Evolutionary conservation across 2,797 vertebrate species (phyloP).

Genomic region (Iguana delicatissima): DNA sequence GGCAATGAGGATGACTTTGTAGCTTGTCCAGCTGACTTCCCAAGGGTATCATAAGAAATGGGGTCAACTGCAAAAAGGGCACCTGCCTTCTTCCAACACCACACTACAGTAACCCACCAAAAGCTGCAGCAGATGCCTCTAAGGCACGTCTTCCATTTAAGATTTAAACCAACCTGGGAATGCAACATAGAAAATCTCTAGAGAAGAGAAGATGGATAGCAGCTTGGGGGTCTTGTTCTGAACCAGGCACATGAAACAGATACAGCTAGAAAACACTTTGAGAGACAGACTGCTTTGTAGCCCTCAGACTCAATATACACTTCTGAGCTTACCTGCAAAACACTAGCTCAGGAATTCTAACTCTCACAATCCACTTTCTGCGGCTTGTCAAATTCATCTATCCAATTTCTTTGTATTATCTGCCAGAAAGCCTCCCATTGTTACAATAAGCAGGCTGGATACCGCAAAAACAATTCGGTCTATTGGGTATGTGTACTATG

Average conservation of each 20-base stretch:
- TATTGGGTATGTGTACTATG: neutral
- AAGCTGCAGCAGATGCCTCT: neutral
- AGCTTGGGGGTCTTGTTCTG: neutral
- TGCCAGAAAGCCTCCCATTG: neutral
- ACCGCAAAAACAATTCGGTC: neutral
- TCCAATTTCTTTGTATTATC: neutral
- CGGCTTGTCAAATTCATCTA: neutral
- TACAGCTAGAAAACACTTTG: neutral
- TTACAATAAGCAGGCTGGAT: neutral
- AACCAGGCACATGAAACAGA: neutral
- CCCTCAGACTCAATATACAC: neutral
- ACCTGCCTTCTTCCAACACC: neutral
- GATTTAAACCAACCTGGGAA: neutral
- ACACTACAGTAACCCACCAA: too few relatives aligned
- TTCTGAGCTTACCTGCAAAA: neutral
- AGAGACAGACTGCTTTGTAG: neutral
- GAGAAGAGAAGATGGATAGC: neutral
- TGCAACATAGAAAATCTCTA: neutral
- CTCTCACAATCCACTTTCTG: neutral
- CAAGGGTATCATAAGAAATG: too few relatives aligned
- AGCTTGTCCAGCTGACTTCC: neutral
- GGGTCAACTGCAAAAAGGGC: neutral
- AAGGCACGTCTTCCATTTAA: neutral
- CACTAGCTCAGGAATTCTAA: neutral
- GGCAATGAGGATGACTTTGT: neutral